Conservation (phyloP, 1,140 invertebrate genomes). For the Anoplolepis gracilipes region DNA sequence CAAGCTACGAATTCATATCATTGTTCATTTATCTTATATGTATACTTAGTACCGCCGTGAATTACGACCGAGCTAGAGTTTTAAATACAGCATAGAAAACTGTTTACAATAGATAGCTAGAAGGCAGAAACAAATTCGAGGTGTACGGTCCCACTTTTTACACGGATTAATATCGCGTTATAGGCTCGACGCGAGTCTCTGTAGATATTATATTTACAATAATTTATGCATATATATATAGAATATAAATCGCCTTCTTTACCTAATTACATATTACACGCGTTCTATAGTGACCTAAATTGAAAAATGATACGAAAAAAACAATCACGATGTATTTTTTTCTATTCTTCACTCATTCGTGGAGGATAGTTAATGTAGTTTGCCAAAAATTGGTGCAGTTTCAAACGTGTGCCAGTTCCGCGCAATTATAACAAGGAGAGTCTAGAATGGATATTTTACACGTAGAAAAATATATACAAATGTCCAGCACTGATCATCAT, state of each 20-base stretch:
- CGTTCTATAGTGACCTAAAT: neutral
- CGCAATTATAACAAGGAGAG: neutral
- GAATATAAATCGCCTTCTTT: neutral
- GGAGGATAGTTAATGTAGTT: neutral
- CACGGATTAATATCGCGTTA: neutral
- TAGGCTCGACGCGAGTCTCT: neutral
- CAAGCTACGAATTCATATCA: slow-evolving; percentile 2
- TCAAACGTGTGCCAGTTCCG: neutral
- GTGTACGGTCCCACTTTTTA: slow-evolving; percentile 28
- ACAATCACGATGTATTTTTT: neutral
- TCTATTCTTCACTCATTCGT: neutral
- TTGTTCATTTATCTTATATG: slow-evolving; percentile 1
- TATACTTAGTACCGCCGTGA: neutral
- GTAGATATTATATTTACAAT: neutral
- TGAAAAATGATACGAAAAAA: neutral
- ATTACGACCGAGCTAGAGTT: neutral
- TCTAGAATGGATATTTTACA: slow-evolving; percentile 8
- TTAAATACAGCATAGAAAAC: slow-evolving; percentile 44
- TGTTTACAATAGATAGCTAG: slow-evolving; percentile 15
- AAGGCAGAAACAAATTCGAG: slow-evolving; percentile 20
- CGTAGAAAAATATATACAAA: slow-evolving; percentile 5
- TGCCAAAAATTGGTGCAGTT: slow-evolving; percentile 2
- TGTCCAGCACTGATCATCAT: slow-evolving; percentile 7
- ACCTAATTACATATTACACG: neutral
- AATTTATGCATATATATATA: neutral